Percentiles rank a stretch among this genome's conserved stretches.
These are phyloP conservation scores for Chrysolina oricalcia DNA, from an alignment of 2,888 invertebrate species.

Conservation along the genomic window DNA sequence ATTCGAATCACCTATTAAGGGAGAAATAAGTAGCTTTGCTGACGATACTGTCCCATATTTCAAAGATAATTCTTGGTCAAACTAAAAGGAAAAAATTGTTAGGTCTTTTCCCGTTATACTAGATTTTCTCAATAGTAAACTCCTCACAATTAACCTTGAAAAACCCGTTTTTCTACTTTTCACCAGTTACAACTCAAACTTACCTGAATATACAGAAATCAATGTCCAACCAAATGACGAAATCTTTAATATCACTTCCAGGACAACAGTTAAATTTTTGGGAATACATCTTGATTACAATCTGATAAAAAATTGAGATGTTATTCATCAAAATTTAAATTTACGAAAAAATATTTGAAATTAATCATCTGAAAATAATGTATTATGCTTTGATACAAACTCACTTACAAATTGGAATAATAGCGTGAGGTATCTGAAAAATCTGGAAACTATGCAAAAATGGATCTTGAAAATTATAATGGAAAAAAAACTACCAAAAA, in stretches of 20 bases:
- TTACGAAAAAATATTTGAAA: neutral
- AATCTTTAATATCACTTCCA: neutral
- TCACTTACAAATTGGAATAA: neutral
- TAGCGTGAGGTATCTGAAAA: neutral
- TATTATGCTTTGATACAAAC: neutral
- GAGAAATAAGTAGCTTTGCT: neutral
- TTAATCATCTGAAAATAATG: neutral
- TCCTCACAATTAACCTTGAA: neutral
- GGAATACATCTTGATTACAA: neutral
- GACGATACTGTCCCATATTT: neutral
- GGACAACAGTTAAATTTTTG: neutral
- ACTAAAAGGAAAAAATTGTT: neutral
- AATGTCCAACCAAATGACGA: no score
- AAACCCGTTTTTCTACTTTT: neutral
- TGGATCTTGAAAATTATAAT: no score
- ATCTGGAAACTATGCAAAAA: no score
- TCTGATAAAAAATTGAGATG: neutral
- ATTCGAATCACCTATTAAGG: neutral
- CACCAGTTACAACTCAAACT: neutral
- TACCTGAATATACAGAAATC: slow-evolving; percentile 7
- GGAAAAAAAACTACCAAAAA: neutral
- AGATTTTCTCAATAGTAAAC: slow-evolving; percentile 2
- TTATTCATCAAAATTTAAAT: neutral
- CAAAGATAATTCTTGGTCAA: neutral
- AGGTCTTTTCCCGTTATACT: neutral